Conservation (phyloP, 2,888 invertebrate species). For the Sinhomidia bicolor region DNA sequence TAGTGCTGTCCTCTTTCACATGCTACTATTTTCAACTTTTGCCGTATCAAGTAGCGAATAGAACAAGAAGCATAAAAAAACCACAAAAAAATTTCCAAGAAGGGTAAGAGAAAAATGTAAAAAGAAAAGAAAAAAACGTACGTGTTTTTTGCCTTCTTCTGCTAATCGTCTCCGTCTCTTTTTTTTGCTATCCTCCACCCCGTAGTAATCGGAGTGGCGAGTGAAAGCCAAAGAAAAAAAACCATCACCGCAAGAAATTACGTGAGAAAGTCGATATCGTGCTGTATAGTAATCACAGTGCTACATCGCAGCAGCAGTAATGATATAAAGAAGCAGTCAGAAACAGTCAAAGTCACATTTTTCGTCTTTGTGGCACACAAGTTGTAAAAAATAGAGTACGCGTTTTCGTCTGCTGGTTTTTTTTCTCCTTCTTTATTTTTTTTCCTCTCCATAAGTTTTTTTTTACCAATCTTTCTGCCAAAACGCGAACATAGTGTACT, state of each 20-base stretch:
- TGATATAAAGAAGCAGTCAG: conserved; percentile 7
- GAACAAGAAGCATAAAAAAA: neutral
- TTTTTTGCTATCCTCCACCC: neutral
- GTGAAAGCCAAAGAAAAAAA: conserved; percentile 1
- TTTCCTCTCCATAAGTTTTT: neutral
- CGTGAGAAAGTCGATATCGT: conserved; percentile 28
- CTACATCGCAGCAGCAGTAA: neutral
- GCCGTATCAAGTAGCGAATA: neutral
- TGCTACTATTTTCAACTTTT: neutral
- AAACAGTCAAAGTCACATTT: conserved; percentile 1
- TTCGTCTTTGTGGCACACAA: neutral
- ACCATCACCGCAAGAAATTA: conserved; percentile 37
- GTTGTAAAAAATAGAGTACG: conserved; percentile 1
- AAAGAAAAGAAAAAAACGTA: neutral
- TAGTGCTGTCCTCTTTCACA: neutral
- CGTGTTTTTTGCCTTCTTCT: conserved; percentile 22
- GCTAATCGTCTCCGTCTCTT: conserved; percentile 12
- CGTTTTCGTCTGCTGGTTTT: neutral
- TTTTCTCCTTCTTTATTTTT: neutral
- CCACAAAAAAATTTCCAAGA: neutral
- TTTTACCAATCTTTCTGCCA: neutral
- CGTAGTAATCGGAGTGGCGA: conserved; percentile 12
- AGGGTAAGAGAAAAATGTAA: neutral
- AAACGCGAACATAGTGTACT: neutral
- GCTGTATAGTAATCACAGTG: neutral